Evolutionary conservation across 2,888 invertebrate species (phyloP), one percentile per base, ranked within the genome.

Genomic region (Tetrapedia diversipes): DNA sequence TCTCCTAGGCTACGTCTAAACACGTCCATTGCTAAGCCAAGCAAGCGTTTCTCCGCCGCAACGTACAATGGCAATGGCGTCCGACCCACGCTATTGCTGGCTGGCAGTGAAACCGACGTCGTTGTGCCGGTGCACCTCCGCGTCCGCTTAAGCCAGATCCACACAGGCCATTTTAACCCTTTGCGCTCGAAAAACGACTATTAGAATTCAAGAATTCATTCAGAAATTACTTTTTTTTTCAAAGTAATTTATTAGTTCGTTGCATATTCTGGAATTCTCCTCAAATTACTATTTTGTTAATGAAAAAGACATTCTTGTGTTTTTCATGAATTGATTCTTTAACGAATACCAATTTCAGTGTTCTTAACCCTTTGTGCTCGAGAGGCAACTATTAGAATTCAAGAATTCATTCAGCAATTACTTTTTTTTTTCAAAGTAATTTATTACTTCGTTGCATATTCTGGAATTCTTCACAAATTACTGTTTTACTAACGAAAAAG

Each of bases 141-240:
- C 63, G 27, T 51, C 41, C 43, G 10, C 43, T 59, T 34, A 41
- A 27, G 41, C 37, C 19, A 14, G n/a, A n/a, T n/a, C n/a, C n/a
- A n/a, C n/a, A 80, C 76, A 77, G 85, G 84, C 84, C 84, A 82
- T 80, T 86, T 86, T 85, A 86, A 86, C 19, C 6, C 59, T 51
- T 29, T 27, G 34, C n/a, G 56, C 39, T 64, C 59, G 37, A 14
- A n/a, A n/a, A n/a, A n/a, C n/a, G n/a, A n/a, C n/a, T n/a, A n/a
- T n/a, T n/a, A 27, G 16, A n/a, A n/a, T 14, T 27, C 43, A 16
- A 7, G 14, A 16, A 47, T 49, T 22, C 22, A 37, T 1, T 8
- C 37, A 4, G 11, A 14, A n/a, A n/a, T 24, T 19, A n/a, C n/a
- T n/a, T n/a, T 32, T 11, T 14, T 2, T n/a, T 2, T 27, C 34